These are phyloP conservation scores for Ernsta delagoae DNA, from an alignment of 2,888 invertebrate species.

Conservation along the genomic window DNA sequence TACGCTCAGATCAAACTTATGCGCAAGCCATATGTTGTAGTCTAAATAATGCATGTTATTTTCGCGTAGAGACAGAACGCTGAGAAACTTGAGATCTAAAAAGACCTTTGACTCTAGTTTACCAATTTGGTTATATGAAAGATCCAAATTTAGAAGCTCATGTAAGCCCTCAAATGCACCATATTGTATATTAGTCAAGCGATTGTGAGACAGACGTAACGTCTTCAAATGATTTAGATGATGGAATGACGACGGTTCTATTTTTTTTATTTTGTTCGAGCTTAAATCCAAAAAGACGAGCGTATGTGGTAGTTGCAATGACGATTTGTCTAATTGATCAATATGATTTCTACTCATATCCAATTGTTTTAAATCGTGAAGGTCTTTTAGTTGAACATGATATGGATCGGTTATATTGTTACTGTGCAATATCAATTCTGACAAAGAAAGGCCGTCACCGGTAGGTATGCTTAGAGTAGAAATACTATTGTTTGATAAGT, in stretches of 20 bases:
- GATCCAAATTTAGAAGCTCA: slow-evolving; percentile 52
- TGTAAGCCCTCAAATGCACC: slow-evolving; percentile 65
- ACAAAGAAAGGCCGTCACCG: slow-evolving; percentile 60
- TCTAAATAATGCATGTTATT: slow-evolving; percentile 61
- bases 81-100: slow-evolving; percentile 63
- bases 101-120: slow-evolving; percentile 64
- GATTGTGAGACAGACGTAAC: slow-evolving; percentile 63
- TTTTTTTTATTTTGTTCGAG: slow-evolving; percentile 56
- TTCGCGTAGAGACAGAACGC: slow-evolving; percentile 57
- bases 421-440: slow-evolving; percentile 56
- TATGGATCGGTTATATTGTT: slow-evolving; percentile 65
- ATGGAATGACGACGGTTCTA: slow-evolving; percentile 65
- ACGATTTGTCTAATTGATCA: slow-evolving; percentile 52
- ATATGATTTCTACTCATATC: slow-evolving; percentile 67
- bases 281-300: slow-evolving; percentile 61
- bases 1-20: slow-evolving; percentile 57
- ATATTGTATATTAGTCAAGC: slow-evolving; percentile 57
- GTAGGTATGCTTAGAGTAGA: slow-evolving; percentile 56
- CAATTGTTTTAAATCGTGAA: slow-evolving; percentile 56
- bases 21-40: slow-evolving; percentile 64
- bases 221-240: slow-evolving; percentile 54
- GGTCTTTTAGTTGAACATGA: slow-evolving; percentile 57
- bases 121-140: slow-evolving; percentile 57
- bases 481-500: slow-evolving; percentile 69
- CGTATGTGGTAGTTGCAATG: slow-evolving; percentile 59